Conservation (phyloP, 2,113 vertebrate genomes). For the Anthoscopus minutus region DNA sequence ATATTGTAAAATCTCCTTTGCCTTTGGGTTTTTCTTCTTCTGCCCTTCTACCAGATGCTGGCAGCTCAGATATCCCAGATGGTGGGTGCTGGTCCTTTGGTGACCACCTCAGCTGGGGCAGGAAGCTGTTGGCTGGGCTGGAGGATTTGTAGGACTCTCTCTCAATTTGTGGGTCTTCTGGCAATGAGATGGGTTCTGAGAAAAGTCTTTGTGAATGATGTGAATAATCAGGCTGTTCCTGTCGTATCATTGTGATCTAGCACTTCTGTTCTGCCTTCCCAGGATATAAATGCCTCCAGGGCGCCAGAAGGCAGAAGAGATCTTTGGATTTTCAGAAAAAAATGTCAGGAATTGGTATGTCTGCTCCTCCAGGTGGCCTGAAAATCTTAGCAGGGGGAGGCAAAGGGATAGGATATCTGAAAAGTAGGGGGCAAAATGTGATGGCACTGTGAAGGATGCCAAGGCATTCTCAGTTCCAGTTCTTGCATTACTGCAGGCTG, state of each 20-base stretch:
- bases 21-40: background rate
- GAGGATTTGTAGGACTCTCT: background rate
- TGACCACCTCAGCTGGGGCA: background rate
- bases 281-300: conserved; percentile 47
- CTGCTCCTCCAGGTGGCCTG: background rate
- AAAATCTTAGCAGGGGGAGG: background rate
- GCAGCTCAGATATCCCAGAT: background rate
- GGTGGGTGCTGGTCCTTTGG: background rate
- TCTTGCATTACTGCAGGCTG: rapidly evolving
- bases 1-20: background rate
- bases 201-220: background rate
- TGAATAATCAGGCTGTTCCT: background rate
- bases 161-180: background rate
- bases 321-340: conserved; percentile 22
- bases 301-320: conserved; percentile 14
- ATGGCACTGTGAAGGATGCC: background rate
- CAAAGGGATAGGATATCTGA: background rate
- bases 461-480: background rate
- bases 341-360: conserved; percentile 44
- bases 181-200: background rate
- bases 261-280: background rate
- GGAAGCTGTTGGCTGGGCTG: background rate
- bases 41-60: background rate
- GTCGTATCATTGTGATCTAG: background rate
- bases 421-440: background rate